Evolutionary conservation across 2,797 vertebrate species (phyloP).

Genomic region (Galaxias olidus): DNA sequence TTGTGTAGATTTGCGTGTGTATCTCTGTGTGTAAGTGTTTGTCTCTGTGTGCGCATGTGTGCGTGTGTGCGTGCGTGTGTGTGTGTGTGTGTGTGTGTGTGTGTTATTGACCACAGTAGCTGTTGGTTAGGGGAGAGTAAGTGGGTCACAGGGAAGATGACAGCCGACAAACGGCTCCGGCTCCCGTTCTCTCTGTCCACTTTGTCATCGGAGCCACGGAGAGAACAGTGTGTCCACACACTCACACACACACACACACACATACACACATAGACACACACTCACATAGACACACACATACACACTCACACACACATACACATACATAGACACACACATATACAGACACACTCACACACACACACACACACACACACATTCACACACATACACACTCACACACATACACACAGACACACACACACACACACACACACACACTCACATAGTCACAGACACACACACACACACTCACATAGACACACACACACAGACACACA

Average conservation of each 20-base stretch:
- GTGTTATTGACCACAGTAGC: no score
- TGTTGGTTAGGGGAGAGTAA: no score
- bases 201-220: constrained; percentile 43
- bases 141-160: no score
- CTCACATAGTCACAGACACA: no score
- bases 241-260: background rate
- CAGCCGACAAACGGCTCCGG: no score
- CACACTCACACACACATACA: constrained; percentile 7
- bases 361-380: constrained; percentile 2
- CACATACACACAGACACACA: constrained; percentile 30
- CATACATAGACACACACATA: constrained; percentile 24
- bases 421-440: constrained; percentile 7
- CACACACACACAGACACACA: constrained; percentile 26
- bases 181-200: background rate
- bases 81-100: no score
- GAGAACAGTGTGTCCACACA: constrained; percentile 20
- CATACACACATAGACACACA: constrained; percentile 8
- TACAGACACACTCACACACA: constrained; percentile 18
- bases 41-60: no score
- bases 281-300: background rate
- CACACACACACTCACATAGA: no score
- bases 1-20: no score
- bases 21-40: no score
- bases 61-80: no score
- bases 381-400: constrained; percentile 7